phyloP scores from a whole-genome alignment of 2,113 vertebrate genomes.

The Caretta caretta region DNA sequence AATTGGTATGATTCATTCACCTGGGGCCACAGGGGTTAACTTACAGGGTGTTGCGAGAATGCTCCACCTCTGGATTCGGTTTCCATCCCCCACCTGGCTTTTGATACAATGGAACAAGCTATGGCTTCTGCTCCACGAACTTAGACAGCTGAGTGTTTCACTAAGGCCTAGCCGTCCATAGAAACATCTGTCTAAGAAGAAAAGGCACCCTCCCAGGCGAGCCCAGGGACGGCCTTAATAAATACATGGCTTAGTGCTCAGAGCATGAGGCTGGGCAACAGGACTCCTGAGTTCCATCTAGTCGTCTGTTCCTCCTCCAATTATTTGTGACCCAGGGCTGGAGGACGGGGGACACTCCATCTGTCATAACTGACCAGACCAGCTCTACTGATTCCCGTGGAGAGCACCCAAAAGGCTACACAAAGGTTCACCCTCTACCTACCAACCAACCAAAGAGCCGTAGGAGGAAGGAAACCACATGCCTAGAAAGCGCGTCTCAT shows the following conservation, averaged over 20 bases:
- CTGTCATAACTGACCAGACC: background rate
- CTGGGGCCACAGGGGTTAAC: background rate
- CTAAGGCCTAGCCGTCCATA: background rate
- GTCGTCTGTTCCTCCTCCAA: background rate
- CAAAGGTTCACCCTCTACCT: background rate
- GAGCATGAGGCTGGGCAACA: background rate
- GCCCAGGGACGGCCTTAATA: background rate
- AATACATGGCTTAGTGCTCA: background rate
- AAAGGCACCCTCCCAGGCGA: background rate
- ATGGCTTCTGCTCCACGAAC: background rate
- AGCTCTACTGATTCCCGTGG: background rate
- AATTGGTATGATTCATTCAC: background rate
- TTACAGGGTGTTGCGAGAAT: background rate
- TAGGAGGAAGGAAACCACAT: background rate
- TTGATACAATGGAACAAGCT: background rate
- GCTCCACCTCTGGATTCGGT: background rate
- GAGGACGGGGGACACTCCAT: background rate
- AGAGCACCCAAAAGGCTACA: background rate
- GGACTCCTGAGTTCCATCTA: background rate
- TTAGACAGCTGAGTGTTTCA: background rate
- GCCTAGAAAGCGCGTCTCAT: background rate
- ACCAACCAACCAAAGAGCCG: background rate
- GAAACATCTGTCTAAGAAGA: background rate
- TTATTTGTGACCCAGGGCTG: background rate
- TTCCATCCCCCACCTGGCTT: background rate